Percentiles rank a stretch among this genome's conserved stretches.
Conservation (phyloP, 1,140 invertebrate species). For the Drosophila ogumai region DNA sequence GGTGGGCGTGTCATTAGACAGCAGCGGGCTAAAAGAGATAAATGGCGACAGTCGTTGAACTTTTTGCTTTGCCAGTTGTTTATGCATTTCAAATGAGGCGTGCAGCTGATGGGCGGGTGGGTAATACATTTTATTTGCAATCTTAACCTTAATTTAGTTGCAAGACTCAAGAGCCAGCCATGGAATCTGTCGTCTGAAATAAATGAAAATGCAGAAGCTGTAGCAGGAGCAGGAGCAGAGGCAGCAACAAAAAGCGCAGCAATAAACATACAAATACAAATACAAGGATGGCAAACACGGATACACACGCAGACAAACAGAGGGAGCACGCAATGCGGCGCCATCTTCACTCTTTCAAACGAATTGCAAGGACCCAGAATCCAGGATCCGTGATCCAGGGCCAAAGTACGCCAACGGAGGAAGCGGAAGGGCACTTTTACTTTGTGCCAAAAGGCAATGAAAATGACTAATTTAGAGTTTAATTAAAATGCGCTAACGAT, state of each 20-base stretch:
- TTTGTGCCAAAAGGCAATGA: constrained; percentile 74
- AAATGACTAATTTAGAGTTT: constrained; percentile 83
- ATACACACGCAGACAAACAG: constrained; percentile 18
- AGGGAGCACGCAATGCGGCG: constrained; percentile 51
- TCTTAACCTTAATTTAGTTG: constrained; percentile 83
- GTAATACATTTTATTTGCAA: constrained; percentile 82
- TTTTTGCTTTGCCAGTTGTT: constrained; percentile 80
- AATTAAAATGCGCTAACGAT: constrained; percentile 82
- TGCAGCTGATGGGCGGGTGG: constrained; percentile 28
- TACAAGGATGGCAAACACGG: constrained; percentile 40
- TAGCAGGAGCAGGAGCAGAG: constrained; percentile 17
- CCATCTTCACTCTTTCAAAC: constrained; percentile 56
- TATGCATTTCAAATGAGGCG: constrained; percentile 80
- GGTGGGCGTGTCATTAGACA: constrained; percentile 79
- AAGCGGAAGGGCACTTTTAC: constrained; percentile 53
- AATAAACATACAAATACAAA: constrained; percentile 64
- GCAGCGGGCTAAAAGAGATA: constrained; percentile 75
- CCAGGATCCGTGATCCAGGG: constrained; percentile 1
- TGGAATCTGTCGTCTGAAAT: constrained; percentile 76
- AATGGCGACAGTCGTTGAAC: constrained; percentile 81
- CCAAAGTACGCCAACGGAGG: constrained; percentile 2
- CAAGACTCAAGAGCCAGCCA: constrained; percentile 59
- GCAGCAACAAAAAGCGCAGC: constrained; percentile 74
- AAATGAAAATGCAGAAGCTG: constrained; percentile 74
- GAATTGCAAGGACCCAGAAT: constrained; percentile 44